A percentile compares a stretch with the other conserved stretches of the same genome.
These are phyloP conservation scores for Rhodeus uyekii DNA, from an alignment of 2,797 vertebrate genomes.

Conservation along the genomic window DNA sequence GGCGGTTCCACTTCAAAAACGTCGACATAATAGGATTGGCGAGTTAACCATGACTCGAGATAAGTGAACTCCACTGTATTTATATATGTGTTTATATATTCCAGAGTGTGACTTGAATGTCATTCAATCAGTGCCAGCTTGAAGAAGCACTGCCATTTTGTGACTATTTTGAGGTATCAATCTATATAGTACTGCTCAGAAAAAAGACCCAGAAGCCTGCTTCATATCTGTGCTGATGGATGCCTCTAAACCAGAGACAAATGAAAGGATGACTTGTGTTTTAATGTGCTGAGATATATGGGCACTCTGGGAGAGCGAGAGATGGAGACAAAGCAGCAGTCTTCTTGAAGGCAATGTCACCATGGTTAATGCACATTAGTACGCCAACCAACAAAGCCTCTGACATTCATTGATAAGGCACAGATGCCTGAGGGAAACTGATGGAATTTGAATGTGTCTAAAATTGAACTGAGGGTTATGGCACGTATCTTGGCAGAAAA, in stretches of 20 bases:
- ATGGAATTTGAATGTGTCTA: constrained; percentile 23
- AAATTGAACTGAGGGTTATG: constrained; percentile 35
- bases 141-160: constrained; percentile 9
- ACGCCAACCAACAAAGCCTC: constrained; percentile 40
- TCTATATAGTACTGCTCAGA: background rate
- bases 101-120: background rate
- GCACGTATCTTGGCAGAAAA: constrained; percentile 2
- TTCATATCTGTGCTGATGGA: constrained; percentile 39
- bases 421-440: constrained; percentile 44
- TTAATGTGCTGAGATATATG: constrained; percentile 41
- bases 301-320: constrained; percentile 7
- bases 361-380: constrained; percentile 54
- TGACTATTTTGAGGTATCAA: constrained; percentile 29
- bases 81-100: too few species aligned
- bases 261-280: constrained; percentile 36
- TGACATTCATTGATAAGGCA: constrained; percentile 42
- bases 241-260: constrained; percentile 40
- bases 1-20: too few species aligned
- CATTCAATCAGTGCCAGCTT: background rate
- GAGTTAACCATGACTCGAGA: too few species aligned
- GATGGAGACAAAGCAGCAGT: constrained; percentile 37
- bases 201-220: background rate
- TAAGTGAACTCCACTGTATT: too few species aligned
- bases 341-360: constrained; percentile 45
- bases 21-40: too few species aligned